Base-by-base conservation (phyloP, 2,888 invertebrate species). In the Thera britannica region DNA sequence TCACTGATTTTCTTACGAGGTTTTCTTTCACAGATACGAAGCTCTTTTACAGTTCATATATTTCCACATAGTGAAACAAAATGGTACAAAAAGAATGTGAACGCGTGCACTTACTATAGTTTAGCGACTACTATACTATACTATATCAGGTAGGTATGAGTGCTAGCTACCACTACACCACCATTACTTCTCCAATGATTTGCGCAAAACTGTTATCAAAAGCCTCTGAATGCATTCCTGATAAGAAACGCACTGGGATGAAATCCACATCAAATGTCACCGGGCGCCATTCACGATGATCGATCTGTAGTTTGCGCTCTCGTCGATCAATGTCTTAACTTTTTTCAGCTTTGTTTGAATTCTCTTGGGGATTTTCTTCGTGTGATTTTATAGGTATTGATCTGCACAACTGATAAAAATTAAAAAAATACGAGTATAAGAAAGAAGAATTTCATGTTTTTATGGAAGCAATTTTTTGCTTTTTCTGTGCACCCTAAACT, bases 301-400 rank as follows among this genome's bases (percentile, higher is more conserved):
- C 72, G 75, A 75, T 75, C 71, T 65, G 58, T 65, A 64, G 62
- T 71, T 69, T 51, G 67, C 64, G 58, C 62, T 60, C 71, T 75
- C 75, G 68, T 75, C 71, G 72, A 75, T 75, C 74, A 74, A 67
- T 72, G 75, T 75, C 73, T 64, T 34, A 49, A 57, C 52, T 71
- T 71, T 57, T 58, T 60, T 59, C 48, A 57, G 49, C 46, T 58
- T 57, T 44, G n/a, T 8, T 34, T 46, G 8, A 12, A 55, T 52
- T 44, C 49, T 52, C 52, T 46, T 52, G 52, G 38, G 56, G 38
- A 38, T 56, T 55, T 55, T 36, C 55, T 36, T 55, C 36, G 36
- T 5, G 55, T 55, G 35, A 55, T n/a, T 36, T 36, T 36, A 36
- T 38, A 55, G n/a, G 36, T 34, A 52, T 52, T 52, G 44, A 44